Base-by-base conservation (phyloP, 2,797 vertebrate genomes). In the Hippocampus kuda region DNA sequence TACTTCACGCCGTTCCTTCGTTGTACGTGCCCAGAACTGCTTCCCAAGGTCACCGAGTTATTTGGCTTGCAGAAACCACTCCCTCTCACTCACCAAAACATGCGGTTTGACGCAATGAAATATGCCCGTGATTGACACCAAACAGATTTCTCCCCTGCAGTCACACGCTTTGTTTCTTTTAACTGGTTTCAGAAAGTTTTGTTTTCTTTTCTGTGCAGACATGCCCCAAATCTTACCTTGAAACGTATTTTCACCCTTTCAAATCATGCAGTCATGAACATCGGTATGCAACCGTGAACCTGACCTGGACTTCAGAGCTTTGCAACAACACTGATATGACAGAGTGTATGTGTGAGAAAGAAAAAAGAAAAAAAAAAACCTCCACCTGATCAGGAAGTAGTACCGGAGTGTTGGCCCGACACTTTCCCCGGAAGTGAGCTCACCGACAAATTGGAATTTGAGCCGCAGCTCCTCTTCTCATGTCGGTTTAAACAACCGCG, bases 391-490 rank as follows among this genome's bases (percentile, higher is more conserved):
- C 42, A 65, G 63, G 63, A 65, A 65, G 56, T 26, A 56, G n/a
- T 34, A 24, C 10, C n/a, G 16, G 54, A 42, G 15, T 65, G 4
- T 44, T 27, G 61, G 64, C 54, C 0, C 10, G 60, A 60, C 26
- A 41, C 48, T 67, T 64, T 72, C 65, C 34, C 79, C 84, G 80
- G 81, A 86, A 85, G 78, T 84, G 74, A 84, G 62, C 63, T 83
- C 76, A 73, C 68, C 41, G 38, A 46, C 64, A 57, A 54, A 51
- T 48, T 49, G 9, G 1, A 26, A 46, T 44, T 60, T 4, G 41
- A 65, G 62, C 70, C 8, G 12, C 1, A 42, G 20, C 34, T 62
- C 20, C 13, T 38, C 70, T 48, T 42, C 44, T 34, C 44, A 34
- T 77, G 74, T 74, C 70, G 75, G 65, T 77, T 83, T 79, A 77